Evolutionary conservation across 64 coral and sea anemone genomes (phyloP).

Genomic region (Astreopora myriophthalma): DNA sequence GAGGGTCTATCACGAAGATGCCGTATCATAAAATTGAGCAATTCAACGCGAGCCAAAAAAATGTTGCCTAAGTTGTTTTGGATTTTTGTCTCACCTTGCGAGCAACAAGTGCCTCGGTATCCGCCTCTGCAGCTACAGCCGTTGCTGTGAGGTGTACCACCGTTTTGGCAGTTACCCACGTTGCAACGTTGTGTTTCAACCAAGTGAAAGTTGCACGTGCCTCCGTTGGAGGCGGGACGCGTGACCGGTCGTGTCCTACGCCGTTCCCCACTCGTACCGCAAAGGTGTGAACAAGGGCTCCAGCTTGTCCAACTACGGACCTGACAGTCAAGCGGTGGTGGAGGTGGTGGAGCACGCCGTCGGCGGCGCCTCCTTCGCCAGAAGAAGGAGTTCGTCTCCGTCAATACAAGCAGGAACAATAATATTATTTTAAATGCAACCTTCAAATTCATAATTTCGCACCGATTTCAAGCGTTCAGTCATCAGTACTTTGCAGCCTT

Average conservation of each 20-base stretch:
- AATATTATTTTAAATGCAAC: background rate
- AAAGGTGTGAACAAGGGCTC: slow-evolving; percentile 67
- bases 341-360: background rate
- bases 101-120: slow-evolving; percentile 68
- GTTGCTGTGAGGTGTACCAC: slow-evolving; percentile 56
- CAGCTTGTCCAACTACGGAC: slow-evolving; percentile 41
- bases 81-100: background rate
- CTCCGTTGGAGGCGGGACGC: slow-evolving; percentile 18
- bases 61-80: too few species aligned
- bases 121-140: slow-evolving; percentile 62
- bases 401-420: background rate
- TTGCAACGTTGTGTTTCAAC: slow-evolving; percentile 41
- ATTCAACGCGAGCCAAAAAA: too few species aligned
- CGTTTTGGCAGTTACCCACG: slow-evolving; percentile 56
- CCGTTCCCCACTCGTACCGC: slow-evolving; percentile 67
- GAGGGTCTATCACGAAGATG: too few species aligned
- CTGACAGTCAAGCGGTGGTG: slow-evolving; percentile 33
- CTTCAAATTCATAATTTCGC: too few species aligned
- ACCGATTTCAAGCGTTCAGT: too few species aligned
- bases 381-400: slow-evolving; percentile 24
- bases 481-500: too few species aligned
- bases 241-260: background rate
- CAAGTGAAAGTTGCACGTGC: slow-evolving; percentile 28
- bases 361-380: slow-evolving; percentile 56
- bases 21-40: too few species aligned